Conservation (phyloP, 2,797 vertebrate genomes). For the Sphenodon punctatus region DNA sequence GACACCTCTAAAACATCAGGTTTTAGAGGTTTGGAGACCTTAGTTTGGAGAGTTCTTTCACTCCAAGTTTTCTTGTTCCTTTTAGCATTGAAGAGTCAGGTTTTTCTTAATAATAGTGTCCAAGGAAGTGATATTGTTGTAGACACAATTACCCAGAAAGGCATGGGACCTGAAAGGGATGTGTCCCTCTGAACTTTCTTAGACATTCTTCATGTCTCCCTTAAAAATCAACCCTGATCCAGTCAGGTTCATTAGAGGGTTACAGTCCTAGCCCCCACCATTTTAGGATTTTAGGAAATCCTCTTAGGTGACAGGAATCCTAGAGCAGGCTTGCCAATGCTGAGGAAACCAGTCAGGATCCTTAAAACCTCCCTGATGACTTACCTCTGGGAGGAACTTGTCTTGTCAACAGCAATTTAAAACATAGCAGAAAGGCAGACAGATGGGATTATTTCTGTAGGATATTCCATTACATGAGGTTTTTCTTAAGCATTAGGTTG, state of each 20-base stretch:
- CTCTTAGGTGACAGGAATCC: neutral
- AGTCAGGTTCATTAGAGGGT: no score
- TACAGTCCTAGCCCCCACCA: no score
- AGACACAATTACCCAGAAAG: no score
- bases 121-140: neutral
- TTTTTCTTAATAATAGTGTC: neutral
- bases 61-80: neutral
- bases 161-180: no score
- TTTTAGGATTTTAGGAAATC: neutral
- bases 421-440: neutral
- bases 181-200: no score
- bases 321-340: neutral
- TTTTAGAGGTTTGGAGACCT: no score
- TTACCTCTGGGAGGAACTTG: neutral
- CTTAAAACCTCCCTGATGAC: neutral
- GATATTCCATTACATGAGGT: neutral
- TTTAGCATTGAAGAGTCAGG: slow-evolving; percentile 3
- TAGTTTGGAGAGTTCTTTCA: neutral
- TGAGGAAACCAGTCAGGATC: neutral
- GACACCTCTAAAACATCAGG: no score
- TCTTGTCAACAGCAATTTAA: neutral
- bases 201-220: no score
- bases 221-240: no score
- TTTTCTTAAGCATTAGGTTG: neutral
- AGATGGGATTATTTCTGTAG: neutral